Conservation (phyloP, 1,140 invertebrate species). For the Meloidogyne chitwoodi region DNA sequence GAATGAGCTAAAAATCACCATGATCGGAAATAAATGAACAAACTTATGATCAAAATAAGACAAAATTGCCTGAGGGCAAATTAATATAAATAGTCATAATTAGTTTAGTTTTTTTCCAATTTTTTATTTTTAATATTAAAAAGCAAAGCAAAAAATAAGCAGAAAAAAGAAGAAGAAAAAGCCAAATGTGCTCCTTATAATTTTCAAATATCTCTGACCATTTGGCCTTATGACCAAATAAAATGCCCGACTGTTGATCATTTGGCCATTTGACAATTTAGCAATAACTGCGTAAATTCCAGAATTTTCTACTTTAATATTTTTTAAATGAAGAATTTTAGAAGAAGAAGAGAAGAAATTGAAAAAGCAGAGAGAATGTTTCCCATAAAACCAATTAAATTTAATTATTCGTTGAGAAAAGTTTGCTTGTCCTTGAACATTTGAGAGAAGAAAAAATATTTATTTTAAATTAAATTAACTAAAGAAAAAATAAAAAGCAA, state of each 20-base stretch:
- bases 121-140: neutral
- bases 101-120: no score
- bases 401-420: neutral
- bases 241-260: neutral
- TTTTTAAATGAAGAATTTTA: neutral
- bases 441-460: neutral
- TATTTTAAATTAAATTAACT: neutral
- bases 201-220: neutral
- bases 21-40: neutral
- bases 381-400: neutral
- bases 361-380: neutral
- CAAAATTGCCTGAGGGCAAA: neutral
- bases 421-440: neutral
- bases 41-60: neutral
- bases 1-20: neutral
- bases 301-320: neutral
- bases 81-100: no score
- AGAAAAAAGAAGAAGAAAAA: neutral
- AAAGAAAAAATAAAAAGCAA: no score
- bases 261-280: neutral
- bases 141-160: neutral
- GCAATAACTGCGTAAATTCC: neutral
- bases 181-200: neutral
- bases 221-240: neutral
- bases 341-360: neutral